These are phyloP conservation scores for Penaeus japonicus DNA, from an alignment of 1,140 invertebrate genomes.

Conservation along the genomic window DNA sequence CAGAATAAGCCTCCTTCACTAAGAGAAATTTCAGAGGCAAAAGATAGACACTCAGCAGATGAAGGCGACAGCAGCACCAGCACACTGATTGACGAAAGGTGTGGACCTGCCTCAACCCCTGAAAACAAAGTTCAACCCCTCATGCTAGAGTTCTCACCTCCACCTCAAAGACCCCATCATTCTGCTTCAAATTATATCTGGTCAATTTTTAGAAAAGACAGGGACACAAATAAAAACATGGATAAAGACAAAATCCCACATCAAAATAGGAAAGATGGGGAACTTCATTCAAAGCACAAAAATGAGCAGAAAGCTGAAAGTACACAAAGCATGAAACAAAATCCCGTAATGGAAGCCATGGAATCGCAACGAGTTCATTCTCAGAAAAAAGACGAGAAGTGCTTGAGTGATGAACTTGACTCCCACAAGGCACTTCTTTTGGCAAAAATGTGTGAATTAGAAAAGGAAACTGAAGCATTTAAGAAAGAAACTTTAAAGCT, in stretches of 20 bases:
- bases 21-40: neutral
- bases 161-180: neutral
- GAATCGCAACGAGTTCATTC: neutral
- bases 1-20: neutral
- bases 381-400: neutral
- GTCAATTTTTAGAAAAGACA: slow-evolving; percentile 51
- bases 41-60: neutral
- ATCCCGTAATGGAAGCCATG: too few relatives aligned
- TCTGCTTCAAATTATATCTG: slow-evolving; percentile 44
- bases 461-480: slow-evolving; percentile 56
- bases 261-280: neutral
- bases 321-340: too few relatives aligned
- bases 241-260: neutral
- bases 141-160: slow-evolving; percentile 46
- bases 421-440: slow-evolving; percentile 52
- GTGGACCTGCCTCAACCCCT: neutral
- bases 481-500: slow-evolving; percentile 45
- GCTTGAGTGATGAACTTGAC: slow-evolving; percentile 17
- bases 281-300: neutral
- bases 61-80: neutral
- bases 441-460: slow-evolving; percentile 53
- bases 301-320: too few relatives aligned
- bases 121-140: neutral
- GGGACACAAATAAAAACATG: neutral
- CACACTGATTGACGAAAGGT: neutral